Evolutionary conservation across 2,113 vertebrate species (phyloP), one percentile per base, ranked within the genome.

Genomic region (Pionites leucogaster): DNA sequence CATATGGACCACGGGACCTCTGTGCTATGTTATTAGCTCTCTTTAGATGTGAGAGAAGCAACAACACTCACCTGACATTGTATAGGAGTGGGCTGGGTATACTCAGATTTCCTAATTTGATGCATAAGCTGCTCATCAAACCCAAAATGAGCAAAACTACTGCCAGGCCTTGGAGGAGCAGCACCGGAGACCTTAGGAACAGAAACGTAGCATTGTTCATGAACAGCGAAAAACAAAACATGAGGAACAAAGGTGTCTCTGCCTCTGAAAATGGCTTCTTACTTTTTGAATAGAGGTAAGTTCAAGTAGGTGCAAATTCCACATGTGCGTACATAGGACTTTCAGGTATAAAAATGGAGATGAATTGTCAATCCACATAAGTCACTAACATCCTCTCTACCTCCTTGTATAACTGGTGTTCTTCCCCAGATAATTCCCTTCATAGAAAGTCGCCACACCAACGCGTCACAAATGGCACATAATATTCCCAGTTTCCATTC

Each of bases 61-160:
- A 37, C 68, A 93, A 12, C 37, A 83, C 96, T 96, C 96, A 99
- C 99, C 98, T 99, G 99, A 91, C 99, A 99, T 67, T 99, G 99
- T 94, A 99, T 99, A 35, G 99, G 99, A 33, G 99, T 99, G 44
- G 99, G 99, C 76, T 99, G 99, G n/a, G 99, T 99, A 94, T 99
- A 99, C 88, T 99, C 99, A 1, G 99, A 99, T 97, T 99, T 99
- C 96, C 99, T 98, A 92, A 99, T 99, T 89, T 99, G 99, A 96
- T 99, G 99, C 99, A 99, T 99, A 55, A 99, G 98, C 94, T 99
- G 99, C 93, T 99, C 99, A 94, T 99, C 99, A 93, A 99, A 99
- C 37, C 98, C 98, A 93, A 99, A 99, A 97, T 99, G 99, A 95
- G 99, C 99, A 97, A 99, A 99, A 96, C 99, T 99, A 87, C 99